Base-by-base conservation (phyloP, 2,113 vertebrate species). In the Ochotona princeps region DNA sequence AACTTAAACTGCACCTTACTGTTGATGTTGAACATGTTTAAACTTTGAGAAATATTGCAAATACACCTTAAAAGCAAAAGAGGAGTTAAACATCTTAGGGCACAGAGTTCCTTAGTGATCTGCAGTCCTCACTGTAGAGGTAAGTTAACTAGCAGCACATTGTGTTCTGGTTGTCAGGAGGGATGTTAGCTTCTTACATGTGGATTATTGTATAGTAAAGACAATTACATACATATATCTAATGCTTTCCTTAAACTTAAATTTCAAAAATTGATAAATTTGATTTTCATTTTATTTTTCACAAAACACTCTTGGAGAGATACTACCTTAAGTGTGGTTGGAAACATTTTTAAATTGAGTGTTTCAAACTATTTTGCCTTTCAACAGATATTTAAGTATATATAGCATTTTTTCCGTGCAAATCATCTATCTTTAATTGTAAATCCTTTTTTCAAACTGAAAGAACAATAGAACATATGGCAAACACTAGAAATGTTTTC, bases 311-410 rank as follows among this genome's bases (percentile, higher is more conserved):
- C 5, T 66, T 63, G 63, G 49, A 57, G 54, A 88, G 32, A 72
- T 60, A 3, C 73, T 80, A 47, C 57, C 32, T 78, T 91, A 65
- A 73, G 49, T 74, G 30, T 73, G 66, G 54, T 66, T 89, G 81
- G 38, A 51, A 80, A 80, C 44, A 63, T 74, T 80, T 92, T 85
- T 73, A 51, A 89, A 21, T 67, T 89, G 66, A 44, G 12, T 91
- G 73, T 81, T 91, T 91, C 28, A 81, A 84, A 69, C n/a, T 74
- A 32, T 67, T 91, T 93, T 89, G 49, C 80, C 60, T 89, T 91
- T 80, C 26, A 69, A 69, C 17, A 63, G 7, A 69, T 88, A 79
- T 82, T 89, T 75, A 86, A 75, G 85, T 84, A 13, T 75, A 25
- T 89, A 73, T 15, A 87, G 91, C 8, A 17, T 44, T 57, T 87